Conservation (phyloP, 2,113 vertebrate genomes). For the Charadrius vociferus region DNA sequence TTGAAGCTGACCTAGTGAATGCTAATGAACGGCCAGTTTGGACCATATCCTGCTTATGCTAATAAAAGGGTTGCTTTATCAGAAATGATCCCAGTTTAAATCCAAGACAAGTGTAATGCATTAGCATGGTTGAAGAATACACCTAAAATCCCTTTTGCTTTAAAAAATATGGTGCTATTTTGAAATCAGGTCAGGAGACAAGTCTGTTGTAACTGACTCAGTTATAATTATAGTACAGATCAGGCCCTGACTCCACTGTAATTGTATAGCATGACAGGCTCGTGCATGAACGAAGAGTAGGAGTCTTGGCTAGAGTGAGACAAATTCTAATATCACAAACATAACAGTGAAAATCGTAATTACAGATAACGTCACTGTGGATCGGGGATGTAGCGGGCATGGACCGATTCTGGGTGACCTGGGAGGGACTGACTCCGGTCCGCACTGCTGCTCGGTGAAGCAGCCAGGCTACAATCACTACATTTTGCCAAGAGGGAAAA, state of each 20-base stretch:
- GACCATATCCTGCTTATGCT: constrained; percentile 29
- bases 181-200: constrained; percentile 64
- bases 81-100: not conserved
- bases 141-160: constrained; percentile 33
- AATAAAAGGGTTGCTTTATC: constrained; percentile 27
- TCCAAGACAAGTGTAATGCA: not conserved
- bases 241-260: constrained; percentile 60
- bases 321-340: constrained; percentile 62
- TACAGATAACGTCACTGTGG: not conserved
- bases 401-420: not conserved
- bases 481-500: not conserved
- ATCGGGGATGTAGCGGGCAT: not conserved
- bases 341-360: constrained; percentile 46
- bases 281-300: constrained; percentile 34
- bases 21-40: constrained; percentile 45
- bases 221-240: constrained; percentile 68
- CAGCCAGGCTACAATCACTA: not conserved
- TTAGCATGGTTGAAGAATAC: not conserved
- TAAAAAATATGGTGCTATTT: constrained; percentile 49
- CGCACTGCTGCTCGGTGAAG: not conserved
- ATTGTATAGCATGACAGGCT: constrained; percentile 60
- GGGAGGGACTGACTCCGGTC: not conserved
- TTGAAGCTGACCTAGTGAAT: constrained; percentile 16
- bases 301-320: constrained; percentile 49
- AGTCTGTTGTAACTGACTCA: constrained; percentile 66